Conservation (phyloP, 35 echinoderm and acorn worm genomes). For the Apostichopus parvimensis region DNA sequence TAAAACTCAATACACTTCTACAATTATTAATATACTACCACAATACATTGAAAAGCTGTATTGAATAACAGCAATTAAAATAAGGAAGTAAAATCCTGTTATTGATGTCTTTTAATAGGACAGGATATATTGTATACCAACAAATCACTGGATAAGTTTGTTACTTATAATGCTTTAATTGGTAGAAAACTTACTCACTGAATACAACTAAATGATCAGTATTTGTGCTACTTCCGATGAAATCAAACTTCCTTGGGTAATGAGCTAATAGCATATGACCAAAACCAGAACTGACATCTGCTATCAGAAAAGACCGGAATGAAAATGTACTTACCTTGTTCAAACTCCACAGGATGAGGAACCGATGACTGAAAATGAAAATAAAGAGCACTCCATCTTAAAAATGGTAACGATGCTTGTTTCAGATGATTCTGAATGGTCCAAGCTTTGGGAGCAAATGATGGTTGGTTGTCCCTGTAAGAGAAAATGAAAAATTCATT, state of each 20-base stretch:
- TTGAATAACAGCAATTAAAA: too few relatives aligned
- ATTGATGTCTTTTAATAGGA: too few relatives aligned
- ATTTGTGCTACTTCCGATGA: not conserved
- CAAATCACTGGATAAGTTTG: too few relatives aligned
- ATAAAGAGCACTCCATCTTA: slow-evolving; percentile 43
- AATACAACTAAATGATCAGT: not conserved
- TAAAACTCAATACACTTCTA: too few relatives aligned
- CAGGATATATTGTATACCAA: too few relatives aligned
- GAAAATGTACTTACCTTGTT: slow-evolving; percentile 21
- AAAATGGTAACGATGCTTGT: slow-evolving; percentile 33
- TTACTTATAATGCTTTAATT: too few relatives aligned
- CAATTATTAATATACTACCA: too few relatives aligned
- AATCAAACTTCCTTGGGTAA: not conserved
- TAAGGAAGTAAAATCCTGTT: too few relatives aligned
- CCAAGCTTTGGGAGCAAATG: not conserved
- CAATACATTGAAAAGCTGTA: too few relatives aligned
- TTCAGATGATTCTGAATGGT: slow-evolving; percentile 39
- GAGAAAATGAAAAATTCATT: not conserved
- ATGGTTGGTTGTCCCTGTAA: not conserved
- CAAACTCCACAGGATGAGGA: slow-evolving; percentile 46
- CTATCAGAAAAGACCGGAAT: too few relatives aligned
- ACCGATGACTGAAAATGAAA: slow-evolving; percentile 45
- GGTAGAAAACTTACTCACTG: too few relatives aligned
- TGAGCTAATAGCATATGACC: not conserved
- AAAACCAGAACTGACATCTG: not conserved